These are phyloP conservation scores for Agapornis roseicollis DNA, from an alignment of 2,113 vertebrate species.

Conservation along the genomic window DNA sequence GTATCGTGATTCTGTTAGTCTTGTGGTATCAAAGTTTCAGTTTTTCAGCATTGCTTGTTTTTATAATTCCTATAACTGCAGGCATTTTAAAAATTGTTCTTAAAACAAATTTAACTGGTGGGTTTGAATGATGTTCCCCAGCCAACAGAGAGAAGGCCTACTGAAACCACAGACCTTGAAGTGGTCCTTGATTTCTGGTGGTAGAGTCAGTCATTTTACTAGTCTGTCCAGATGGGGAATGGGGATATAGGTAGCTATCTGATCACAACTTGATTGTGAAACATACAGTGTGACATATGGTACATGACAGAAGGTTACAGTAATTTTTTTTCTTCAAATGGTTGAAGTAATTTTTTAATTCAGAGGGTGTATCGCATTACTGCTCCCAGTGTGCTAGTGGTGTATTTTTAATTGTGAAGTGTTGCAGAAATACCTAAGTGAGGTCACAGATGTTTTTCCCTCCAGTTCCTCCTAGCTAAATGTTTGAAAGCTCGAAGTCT, in stretches of 20 bases:
- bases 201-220: background rate
- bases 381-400: background rate
- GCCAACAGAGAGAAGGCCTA: background rate
- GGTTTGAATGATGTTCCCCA: background rate
- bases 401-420: background rate
- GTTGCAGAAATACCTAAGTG: background rate
- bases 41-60: background rate
- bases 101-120: background rate
- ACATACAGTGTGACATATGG: fast-evolving
- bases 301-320: background rate
- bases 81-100: background rate
- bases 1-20: background rate
- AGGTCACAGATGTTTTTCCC: background rate
- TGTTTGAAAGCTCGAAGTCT: background rate
- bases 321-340: background rate
- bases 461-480: background rate
- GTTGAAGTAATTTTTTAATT: too few species aligned
- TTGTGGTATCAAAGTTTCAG: background rate
- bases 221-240: background rate
- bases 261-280: background rate
- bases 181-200: background rate
- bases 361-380: background rate
- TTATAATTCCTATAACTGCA: background rate
- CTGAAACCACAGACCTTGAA: background rate
- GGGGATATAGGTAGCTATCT: background rate